These are phyloP conservation scores for Corythoichthys intestinalis DNA, from an alignment of 2,113 vertebrate genomes.

Conservation along the genomic window DNA sequence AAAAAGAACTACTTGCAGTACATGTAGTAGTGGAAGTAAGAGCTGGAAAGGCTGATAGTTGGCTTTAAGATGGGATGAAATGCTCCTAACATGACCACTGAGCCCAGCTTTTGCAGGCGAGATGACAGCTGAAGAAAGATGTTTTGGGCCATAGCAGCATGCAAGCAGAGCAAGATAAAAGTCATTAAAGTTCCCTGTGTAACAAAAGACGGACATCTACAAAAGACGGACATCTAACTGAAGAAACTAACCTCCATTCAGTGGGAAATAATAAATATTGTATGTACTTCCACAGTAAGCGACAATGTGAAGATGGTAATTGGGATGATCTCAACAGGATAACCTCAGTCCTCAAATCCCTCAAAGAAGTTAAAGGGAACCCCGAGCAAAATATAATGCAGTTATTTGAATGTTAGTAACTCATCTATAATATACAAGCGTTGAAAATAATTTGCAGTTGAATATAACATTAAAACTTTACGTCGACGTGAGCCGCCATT, in stretches of 20 bases:
- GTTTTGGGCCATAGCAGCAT: slow-evolving; percentile 49
- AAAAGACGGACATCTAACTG: slow-evolving; percentile 27
- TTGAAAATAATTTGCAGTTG: too few relatives aligned
- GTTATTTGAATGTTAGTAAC: too few relatives aligned
- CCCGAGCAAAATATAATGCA: too few relatives aligned
- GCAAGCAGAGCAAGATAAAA: slow-evolving; percentile 48
- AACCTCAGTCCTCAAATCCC: too few relatives aligned
- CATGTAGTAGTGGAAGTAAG: slow-evolving; percentile 30
- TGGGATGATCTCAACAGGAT: too few relatives aligned
- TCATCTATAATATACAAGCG: too few relatives aligned
- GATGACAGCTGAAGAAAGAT: slow-evolving; percentile 37
- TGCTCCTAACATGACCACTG: slow-evolving; percentile 38
- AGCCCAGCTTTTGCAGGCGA: slow-evolving; percentile 47
- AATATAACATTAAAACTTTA: too few relatives aligned
- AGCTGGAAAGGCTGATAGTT: slow-evolving; percentile 26
- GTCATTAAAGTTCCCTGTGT: slow-evolving; percentile 24
- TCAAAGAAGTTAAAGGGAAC: too few relatives aligned
- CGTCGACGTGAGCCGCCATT: too few relatives aligned
- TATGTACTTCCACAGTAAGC: not conserved
- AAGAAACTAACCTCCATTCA: slow-evolving; percentile 19
- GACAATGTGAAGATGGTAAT: not conserved
- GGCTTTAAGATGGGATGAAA: slow-evolving; percentile 47
- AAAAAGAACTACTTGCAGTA: slow-evolving; percentile 43
- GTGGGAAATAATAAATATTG: not conserved
- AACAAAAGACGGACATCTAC: slow-evolving; percentile 36